These are phyloP conservation scores for Napeogenes inachia DNA, from an alignment of 2,888 invertebrate genomes.

Conservation along the genomic window DNA sequence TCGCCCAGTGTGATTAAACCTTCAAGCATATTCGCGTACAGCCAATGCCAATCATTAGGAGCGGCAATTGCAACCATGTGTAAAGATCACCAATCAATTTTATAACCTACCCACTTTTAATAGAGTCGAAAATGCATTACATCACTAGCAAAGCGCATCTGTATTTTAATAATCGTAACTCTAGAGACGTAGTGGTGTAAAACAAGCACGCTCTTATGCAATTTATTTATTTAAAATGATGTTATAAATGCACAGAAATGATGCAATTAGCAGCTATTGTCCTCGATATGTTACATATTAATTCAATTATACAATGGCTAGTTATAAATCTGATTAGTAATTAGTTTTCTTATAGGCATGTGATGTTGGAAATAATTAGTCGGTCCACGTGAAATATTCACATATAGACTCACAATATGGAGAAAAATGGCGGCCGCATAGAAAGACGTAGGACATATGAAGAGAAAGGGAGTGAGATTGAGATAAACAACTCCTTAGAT, in stretches of 20 bases:
- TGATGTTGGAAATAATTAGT: too few species aligned
- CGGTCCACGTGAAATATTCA: too few species aligned
- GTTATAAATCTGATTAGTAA: too few species aligned
- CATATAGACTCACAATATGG: too few species aligned
- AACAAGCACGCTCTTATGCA: conserved; percentile 13
- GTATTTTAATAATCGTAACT: conserved; percentile 22
- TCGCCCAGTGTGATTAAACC: background rate
- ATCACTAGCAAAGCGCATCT: conserved; percentile 19
- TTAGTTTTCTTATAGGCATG: too few species aligned
- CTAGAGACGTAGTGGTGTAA: conserved; percentile 19
- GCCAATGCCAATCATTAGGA: conserved; percentile 45
- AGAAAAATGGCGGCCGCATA: too few species aligned
- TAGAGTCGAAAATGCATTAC: conserved; percentile 14
- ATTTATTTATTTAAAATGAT: background rate
- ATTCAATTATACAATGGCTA: too few species aligned
- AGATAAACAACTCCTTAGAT: too few species aligned
- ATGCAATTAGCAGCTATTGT: too few species aligned
- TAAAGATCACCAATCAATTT: conserved; percentile 20
- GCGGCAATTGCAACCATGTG: conserved; percentile 24
- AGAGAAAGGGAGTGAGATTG: too few species aligned
- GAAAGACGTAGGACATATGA: too few species aligned
- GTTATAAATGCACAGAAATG: background rate
- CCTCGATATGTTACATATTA: too few species aligned
- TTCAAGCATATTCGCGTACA: conserved; percentile 32
- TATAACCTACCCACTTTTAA: background rate